Conservation (phyloP, 2,888 invertebrate species). For the Amblyteles armatorius region DNA sequence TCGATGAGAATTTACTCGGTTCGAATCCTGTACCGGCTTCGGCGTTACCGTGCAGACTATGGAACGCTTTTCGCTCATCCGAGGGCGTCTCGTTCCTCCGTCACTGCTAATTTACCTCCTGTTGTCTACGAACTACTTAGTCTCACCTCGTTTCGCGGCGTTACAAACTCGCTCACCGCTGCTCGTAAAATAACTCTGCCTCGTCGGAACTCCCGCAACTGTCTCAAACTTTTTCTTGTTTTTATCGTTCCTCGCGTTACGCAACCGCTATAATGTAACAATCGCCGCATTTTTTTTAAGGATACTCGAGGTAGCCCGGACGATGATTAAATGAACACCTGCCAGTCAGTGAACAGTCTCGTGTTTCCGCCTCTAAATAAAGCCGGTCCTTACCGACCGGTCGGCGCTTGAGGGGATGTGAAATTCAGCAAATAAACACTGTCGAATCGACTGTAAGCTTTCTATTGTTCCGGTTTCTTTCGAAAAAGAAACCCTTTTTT, state of each 20-base stretch:
- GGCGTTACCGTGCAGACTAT: not conserved
- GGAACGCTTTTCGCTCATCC: slow-evolving; percentile 37
- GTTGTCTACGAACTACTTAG: not conserved
- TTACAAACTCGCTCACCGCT: not conserved
- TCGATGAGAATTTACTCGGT: not conserved
- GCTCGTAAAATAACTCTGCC: slow-evolving; percentile 17
- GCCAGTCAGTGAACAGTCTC: not conserved
- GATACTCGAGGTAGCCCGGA: too few species aligned
- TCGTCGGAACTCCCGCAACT: slow-evolving; percentile 20
- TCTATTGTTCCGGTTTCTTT: not conserved
- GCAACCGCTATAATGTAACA: too few species aligned
- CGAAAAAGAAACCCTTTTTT: not conserved
- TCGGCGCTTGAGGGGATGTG: too few species aligned
- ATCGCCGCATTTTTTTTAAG: not conserved
- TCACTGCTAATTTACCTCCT: slow-evolving; percentile 41
- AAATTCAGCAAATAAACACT: too few species aligned
- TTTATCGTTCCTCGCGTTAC: not conserved
- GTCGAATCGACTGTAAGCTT: too few species aligned
- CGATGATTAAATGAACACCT: too few species aligned
- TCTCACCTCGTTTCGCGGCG: slow-evolving; percentile 4
- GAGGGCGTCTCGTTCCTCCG: slow-evolving; percentile 28
- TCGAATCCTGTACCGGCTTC: not conserved
- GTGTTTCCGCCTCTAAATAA: too few species aligned
- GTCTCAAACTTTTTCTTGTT: slow-evolving; percentile 8
- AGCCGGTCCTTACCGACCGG: too few species aligned